Conservation (phyloP, 2,888 invertebrate species). For the Euclidia mi region DNA sequence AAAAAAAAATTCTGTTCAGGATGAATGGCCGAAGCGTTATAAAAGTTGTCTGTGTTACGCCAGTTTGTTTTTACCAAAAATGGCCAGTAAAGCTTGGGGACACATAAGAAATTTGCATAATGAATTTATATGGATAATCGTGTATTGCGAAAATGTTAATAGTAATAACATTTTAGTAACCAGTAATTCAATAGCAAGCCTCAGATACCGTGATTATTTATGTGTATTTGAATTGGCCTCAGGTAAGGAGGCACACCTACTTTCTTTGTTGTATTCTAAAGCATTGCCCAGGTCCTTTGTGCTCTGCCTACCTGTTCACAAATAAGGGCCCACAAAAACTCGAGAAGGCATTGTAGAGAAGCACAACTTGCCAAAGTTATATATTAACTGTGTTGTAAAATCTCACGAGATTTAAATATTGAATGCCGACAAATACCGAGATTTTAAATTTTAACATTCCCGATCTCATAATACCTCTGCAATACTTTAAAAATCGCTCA, state of each 20-base stretch:
- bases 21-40: too few relatives aligned
- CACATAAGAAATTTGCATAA: too few relatives aligned
- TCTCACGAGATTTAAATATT: constrained; percentile 35
- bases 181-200: constrained; percentile 19
- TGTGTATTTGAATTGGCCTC: constrained; percentile 43
- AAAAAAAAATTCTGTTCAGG: constrained; percentile 20
- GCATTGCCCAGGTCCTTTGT: constrained; percentile 50
- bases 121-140: too few relatives aligned
- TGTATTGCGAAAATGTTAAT: constrained; percentile 1
- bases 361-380: constrained; percentile 42
- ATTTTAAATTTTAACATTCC: not conserved
- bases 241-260: constrained; percentile 56
- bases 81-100: too few relatives aligned
- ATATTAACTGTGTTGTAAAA: constrained; percentile 37
- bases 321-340: constrained; percentile 48
- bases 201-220: constrained; percentile 44
- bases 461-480: too few relatives aligned
- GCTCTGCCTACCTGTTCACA: constrained; percentile 50
- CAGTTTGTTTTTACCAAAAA: too few relatives aligned
- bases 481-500: too few relatives aligned
- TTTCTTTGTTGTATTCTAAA: constrained; percentile 51
- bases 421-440: constrained; percentile 12
- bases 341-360: constrained; percentile 46
- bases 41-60: too few relatives aligned
- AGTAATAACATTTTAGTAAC: constrained; percentile 14